These are phyloP conservation scores for Spermophilus dauricus DNA, from an alignment of 2,113 vertebrate species.

Conservation along the genomic window DNA sequence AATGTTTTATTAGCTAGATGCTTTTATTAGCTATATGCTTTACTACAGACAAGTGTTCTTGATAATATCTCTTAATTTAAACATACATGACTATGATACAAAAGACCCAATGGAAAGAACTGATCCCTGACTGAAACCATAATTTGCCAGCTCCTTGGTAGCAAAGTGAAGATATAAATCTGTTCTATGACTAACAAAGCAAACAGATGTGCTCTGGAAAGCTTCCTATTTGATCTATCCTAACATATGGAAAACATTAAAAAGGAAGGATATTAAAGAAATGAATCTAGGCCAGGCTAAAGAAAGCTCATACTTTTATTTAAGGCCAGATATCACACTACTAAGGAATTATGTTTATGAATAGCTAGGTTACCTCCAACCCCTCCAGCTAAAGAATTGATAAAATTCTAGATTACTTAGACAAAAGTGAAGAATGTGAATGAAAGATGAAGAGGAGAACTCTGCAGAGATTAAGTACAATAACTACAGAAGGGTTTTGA, in stretches of 20 bases:
- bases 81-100: not conserved
- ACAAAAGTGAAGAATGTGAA: not conserved
- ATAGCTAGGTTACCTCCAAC: not conserved
- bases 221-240: not conserved
- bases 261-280: not conserved
- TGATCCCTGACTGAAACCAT: not conserved
- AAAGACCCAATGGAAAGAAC: constrained; percentile 33
- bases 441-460: not conserved
- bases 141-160: not conserved
- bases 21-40: not conserved
- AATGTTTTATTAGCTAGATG: not conserved
- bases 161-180: not conserved
- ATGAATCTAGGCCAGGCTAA: not conserved
- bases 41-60: not conserved
- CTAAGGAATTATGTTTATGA: not conserved
- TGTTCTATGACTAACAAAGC: not conserved
- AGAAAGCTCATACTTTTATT: not conserved
- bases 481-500: not conserved
- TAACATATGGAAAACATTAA: not conserved
- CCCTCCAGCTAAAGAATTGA: not conserved
- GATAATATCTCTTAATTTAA: not conserved
- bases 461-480: not conserved
- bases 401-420: not conserved
- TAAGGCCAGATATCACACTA: constrained; percentile 13
- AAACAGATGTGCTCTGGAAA: not conserved